These are phyloP conservation scores for Megalops atlanticus DNA, from an alignment of 2,113 vertebrate species.

Conservation along the genomic window DNA sequence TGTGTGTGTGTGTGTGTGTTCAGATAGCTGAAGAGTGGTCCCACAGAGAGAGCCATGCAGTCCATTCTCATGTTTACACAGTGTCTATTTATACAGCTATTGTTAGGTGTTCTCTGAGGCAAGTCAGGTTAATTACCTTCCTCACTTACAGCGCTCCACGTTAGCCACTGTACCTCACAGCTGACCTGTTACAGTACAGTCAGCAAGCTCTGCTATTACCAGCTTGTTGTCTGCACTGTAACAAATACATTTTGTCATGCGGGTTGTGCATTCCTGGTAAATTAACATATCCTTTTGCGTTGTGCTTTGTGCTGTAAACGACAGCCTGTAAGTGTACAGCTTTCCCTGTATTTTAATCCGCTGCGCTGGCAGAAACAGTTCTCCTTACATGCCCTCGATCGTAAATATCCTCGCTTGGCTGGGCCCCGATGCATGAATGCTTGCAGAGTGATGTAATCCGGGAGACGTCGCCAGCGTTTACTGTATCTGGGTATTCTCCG, in stretches of 20 bases:
- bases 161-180: background rate
- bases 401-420: background rate
- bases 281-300: background rate
- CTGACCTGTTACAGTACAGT: too few relatives aligned
- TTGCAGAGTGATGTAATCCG: background rate
- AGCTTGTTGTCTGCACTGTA: background rate
- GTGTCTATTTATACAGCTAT: too few relatives aligned
- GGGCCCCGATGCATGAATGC: background rate
- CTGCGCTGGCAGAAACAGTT: background rate
- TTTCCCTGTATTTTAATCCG: background rate
- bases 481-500: background rate
- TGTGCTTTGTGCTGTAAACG: background rate
- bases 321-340: background rate
- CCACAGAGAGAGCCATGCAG: too few relatives aligned
- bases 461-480: background rate
- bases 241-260: background rate
- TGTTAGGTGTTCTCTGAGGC: too few relatives aligned
- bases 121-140: too few relatives aligned
- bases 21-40: too few relatives aligned
- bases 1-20: too few relatives aligned
- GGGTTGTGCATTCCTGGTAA: background rate
- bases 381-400: constrained; percentile 2
- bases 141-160: too few relatives aligned
- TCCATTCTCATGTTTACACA: too few relatives aligned
- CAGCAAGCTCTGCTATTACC: too few relatives aligned